A percentile compares a stretch with the other conserved stretches of the same genome.
These are phyloP conservation scores for Drosophila tristis DNA, from an alignment of 1,140 invertebrate genomes.

Conservation along the genomic window DNA sequence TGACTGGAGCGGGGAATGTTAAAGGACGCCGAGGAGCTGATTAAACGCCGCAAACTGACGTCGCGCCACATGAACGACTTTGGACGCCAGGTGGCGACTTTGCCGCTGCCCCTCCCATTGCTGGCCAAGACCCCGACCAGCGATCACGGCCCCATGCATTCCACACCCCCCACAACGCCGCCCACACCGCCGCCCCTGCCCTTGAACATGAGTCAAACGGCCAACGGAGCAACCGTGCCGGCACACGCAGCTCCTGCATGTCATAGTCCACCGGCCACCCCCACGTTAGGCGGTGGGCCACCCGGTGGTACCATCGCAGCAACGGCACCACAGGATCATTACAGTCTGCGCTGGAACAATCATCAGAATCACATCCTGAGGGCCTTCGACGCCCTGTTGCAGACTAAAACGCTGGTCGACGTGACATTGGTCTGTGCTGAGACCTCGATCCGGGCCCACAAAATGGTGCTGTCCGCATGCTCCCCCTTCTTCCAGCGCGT, in stretches of 20 bases:
- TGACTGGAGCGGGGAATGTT: constrained; percentile 75
- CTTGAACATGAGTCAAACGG: constrained; percentile 68
- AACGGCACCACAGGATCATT: constrained; percentile 88
- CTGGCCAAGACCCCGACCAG: constrained; percentile 54
- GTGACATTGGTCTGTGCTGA: constrained; percentile 95
- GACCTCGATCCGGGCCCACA: constrained; percentile 92
- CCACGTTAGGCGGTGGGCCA: constrained; percentile 31
- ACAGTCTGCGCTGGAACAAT: constrained; percentile 96
- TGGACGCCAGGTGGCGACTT: constrained; percentile 65
- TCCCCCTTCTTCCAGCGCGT: constrained; percentile 95
- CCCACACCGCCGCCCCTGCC: constrained; percentile 72
- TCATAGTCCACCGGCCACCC: constrained; percentile 69
- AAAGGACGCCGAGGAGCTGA: constrained; percentile 76
- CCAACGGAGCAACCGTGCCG: constrained; percentile 15
- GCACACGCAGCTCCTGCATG: constrained; percentile 8
- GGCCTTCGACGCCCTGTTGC: constrained; percentile 93
- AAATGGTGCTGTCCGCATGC: constrained; percentile 95
- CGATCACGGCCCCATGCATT: constrained; percentile 51
- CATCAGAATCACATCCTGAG: constrained; percentile 93
- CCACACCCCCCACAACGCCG: constrained; percentile 76
- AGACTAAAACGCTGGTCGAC: constrained; percentile 93
- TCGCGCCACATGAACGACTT: constrained; percentile 73
- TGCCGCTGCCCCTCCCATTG: constrained; percentile 50
- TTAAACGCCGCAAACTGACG: constrained; percentile 77
- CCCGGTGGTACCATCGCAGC: neutral